Conservation (phyloP, 1,140 invertebrate genomes). For the Geopemphigus sp. region DNA sequence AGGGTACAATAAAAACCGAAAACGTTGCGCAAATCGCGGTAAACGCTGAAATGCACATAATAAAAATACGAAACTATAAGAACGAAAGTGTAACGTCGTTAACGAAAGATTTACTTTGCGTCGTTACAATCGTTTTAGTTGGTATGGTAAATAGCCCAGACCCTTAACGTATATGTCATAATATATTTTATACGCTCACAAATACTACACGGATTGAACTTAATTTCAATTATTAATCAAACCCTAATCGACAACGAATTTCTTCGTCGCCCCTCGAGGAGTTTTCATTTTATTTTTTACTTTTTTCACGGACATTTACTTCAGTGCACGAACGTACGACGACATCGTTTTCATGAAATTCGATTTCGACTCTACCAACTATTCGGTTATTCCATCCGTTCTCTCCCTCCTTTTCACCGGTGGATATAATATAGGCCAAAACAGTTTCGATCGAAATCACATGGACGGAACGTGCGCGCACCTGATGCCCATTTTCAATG, state of each 20-base stretch:
- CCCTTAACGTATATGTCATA: too few relatives aligned
- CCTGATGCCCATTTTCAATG: constrained; percentile 26
- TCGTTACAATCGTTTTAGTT: constrained; percentile 39
- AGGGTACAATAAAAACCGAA: background rate
- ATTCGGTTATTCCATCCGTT: background rate
- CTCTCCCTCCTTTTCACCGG: background rate
- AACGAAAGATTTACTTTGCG: constrained; percentile 38
- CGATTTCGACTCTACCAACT: background rate
- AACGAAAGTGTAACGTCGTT: constrained; percentile 30
- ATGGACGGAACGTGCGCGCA: background rate
- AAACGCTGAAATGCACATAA: constrained; percentile 7
- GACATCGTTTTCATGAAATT: constrained; percentile 22
- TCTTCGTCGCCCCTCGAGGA: too few relatives aligned
- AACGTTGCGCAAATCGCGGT: constrained; percentile 30
- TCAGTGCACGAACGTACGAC: background rate
- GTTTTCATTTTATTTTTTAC: too few relatives aligned
- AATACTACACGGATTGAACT: background rate
- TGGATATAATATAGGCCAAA: background rate
- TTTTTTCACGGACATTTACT: too few relatives aligned
- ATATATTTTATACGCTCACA: too few relatives aligned
- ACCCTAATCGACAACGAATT: too few relatives aligned
- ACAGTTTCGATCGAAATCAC: constrained; percentile 23
- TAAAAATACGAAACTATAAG: constrained; percentile 21
- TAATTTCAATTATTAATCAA: constrained; percentile 6
- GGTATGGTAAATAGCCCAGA: constrained; percentile 19